Conservation (phyloP, 1,140 invertebrate species). For the Hestina assimilis region DNA sequence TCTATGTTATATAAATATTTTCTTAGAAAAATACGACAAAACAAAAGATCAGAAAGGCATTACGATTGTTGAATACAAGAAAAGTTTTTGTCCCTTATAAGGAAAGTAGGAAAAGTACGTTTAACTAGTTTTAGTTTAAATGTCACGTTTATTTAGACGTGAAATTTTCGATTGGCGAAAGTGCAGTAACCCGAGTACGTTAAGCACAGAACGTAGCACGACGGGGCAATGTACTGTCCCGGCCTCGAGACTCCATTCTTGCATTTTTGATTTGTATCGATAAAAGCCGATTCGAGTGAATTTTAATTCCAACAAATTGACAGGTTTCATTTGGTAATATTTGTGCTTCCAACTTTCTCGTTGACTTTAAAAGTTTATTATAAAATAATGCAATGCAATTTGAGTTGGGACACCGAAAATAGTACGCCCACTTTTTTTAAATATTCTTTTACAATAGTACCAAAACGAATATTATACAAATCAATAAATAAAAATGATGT, state of each 20-base stretch:
- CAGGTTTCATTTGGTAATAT: background rate
- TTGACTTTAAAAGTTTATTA: too few relatives aligned
- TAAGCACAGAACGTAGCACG: slow-evolving; percentile 24
- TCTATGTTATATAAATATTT: too few relatives aligned
- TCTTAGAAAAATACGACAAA: too few relatives aligned
- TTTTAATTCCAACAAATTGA: background rate
- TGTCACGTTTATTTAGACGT: slow-evolving; percentile 16
- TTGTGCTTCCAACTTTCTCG: too few relatives aligned
- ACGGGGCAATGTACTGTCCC: slow-evolving; percentile 46
- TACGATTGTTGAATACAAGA: background rate
- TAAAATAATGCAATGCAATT: too few relatives aligned
- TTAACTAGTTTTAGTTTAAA: slow-evolving; percentile 10
- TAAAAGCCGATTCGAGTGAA: slow-evolving; percentile 9
- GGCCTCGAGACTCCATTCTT: slow-evolving; percentile 51
- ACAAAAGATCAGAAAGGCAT: too few relatives aligned
- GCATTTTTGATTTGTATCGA: slow-evolving; percentile 37
- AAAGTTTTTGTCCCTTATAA: background rate
- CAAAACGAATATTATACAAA: too few relatives aligned
- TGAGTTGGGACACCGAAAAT: too few relatives aligned
- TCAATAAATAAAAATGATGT: too few relatives aligned
- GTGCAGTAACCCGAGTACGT: slow-evolving; percentile 35
- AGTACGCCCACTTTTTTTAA: too few relatives aligned
- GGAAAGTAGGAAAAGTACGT: background rate
- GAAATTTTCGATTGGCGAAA: slow-evolving; percentile 30
- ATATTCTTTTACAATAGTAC: too few relatives aligned